These are phyloP conservation scores for Heteromurus nitidus DNA, from an alignment of 2,888 invertebrate genomes.

Conservation along the genomic window DNA sequence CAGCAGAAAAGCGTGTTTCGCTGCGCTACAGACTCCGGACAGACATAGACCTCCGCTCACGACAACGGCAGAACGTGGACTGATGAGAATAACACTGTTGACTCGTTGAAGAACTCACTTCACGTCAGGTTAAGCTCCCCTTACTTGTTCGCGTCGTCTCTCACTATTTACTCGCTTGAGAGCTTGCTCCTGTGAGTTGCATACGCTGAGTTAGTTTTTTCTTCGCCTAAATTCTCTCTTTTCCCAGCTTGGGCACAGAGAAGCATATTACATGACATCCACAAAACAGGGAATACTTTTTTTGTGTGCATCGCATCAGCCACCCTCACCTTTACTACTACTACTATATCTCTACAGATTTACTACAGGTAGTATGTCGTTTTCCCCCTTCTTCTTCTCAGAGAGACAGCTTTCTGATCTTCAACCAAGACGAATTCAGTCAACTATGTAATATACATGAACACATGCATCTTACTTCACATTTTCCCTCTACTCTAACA, in stretches of 20 bases:
- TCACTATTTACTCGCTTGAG: background rate
- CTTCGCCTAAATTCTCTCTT: background rate
- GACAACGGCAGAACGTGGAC: constrained; percentile 65
- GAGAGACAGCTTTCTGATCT: constrained; percentile 18
- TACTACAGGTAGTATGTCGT: background rate
- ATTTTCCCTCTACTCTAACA: no score
- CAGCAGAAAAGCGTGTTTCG: background rate
- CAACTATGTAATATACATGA: constrained; percentile 19
- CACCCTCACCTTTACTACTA: background rate
- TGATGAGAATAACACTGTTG: constrained; percentile 39
- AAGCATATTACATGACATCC: constrained; percentile 2
- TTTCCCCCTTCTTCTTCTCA: background rate
- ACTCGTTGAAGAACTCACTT: constrained; percentile 40
- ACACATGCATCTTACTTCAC: constrained; percentile 15
- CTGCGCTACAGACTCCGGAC: constrained; percentile 8
- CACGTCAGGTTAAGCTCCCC: constrained; percentile 37
- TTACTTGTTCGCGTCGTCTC: background rate
- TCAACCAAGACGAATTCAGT: constrained; percentile 46
- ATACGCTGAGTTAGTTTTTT: background rate
- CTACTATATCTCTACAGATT: no score
- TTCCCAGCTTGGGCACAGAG: background rate
- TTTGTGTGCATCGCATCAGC: no score
- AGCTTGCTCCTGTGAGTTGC: background rate
- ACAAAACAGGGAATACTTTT: background rate
- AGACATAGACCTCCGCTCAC: constrained; percentile 64